Conservation (phyloP, 1,140 invertebrate genomes). For the Bombyx mandarina region DNA sequence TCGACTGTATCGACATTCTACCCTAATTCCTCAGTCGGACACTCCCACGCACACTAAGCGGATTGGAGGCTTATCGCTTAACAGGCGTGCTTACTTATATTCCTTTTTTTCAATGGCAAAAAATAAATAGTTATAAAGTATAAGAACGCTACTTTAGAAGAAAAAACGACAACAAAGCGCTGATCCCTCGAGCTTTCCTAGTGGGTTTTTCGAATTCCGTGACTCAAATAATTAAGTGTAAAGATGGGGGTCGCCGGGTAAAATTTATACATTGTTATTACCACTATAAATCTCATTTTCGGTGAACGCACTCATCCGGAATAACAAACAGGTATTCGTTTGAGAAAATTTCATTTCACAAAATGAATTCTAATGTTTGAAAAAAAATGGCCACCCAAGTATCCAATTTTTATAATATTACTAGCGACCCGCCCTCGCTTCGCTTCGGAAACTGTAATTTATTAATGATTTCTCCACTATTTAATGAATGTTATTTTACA, state of each 20-base stretch:
- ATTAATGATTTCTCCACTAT: too few relatives aligned
- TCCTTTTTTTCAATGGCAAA: conserved; percentile 50
- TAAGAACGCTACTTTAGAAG: conserved; percentile 37
- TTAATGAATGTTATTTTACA: too few relatives aligned
- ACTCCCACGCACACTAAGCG: conserved; percentile 53
- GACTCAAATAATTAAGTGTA: conserved; percentile 67
- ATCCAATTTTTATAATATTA: too few relatives aligned
- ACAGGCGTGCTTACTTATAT: conserved; percentile 49
- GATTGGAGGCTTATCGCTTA: conserved; percentile 62
- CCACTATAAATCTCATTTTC: conserved; percentile 61
- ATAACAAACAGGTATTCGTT: conserved; percentile 38
- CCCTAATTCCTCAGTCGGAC: conserved; percentile 42
- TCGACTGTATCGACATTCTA: conserved; percentile 27
- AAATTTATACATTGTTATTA: conserved; percentile 66
- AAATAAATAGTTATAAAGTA: conserved; percentile 52
- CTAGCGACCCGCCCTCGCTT: too few relatives aligned
- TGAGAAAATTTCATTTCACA: conserved; percentile 16
- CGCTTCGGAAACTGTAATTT: too few relatives aligned
- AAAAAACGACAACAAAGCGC: conserved; percentile 52
- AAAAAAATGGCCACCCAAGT: too few relatives aligned
- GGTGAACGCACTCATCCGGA: conserved; percentile 36
- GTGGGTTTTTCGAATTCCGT: conserved; percentile 63
- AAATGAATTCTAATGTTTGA: too few relatives aligned
- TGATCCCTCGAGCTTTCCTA: conserved; percentile 54
- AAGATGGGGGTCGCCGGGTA: conserved; percentile 47